Conservation (phyloP, 2,888 invertebrate species). For the Empis livida region DNA sequence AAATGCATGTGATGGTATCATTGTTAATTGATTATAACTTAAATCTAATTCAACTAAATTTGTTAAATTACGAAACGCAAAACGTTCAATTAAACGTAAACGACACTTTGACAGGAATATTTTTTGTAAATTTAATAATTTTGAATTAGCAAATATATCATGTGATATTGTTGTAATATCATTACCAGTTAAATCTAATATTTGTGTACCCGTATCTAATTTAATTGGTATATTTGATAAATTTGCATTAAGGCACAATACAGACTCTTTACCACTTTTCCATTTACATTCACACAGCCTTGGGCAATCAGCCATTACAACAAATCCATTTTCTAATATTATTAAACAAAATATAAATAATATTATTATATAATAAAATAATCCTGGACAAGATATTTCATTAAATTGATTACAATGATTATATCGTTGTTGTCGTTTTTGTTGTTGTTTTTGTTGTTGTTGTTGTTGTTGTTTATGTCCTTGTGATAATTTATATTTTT, state of each 20-base stretch:
- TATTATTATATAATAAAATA: background rate
- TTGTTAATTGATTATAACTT: slow-evolving; percentile 53
- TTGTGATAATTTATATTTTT: too few species aligned
- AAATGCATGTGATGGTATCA: slow-evolving; percentile 61
- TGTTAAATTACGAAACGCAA: slow-evolving; percentile 62
- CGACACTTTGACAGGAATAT: slow-evolving; percentile 61
- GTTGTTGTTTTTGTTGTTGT: too few species aligned
- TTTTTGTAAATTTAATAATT: slow-evolving; percentile 67
- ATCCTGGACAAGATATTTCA: too few species aligned
- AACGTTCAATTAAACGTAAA: slow-evolving; percentile 53
- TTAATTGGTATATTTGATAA: slow-evolving; percentile 59
- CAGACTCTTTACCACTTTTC: slow-evolving; percentile 78
- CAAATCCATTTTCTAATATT: background rate
- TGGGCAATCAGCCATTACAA: slow-evolving; percentile 49
- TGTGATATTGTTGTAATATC: slow-evolving; percentile 50
- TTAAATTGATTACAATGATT: too few species aligned
- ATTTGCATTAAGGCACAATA: slow-evolving; percentile 63
- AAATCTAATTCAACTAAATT: slow-evolving; percentile 73
- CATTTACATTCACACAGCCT: slow-evolving; percentile 76
- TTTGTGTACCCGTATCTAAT: slow-evolving; percentile 65
- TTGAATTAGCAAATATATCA: slow-evolving; percentile 61
- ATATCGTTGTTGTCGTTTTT: too few species aligned
- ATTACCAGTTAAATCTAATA: slow-evolving; percentile 66
- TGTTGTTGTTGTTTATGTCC: too few species aligned
- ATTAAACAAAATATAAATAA: background rate